Conservation (phyloP, 1,140 invertebrate genomes). For the Oncopeltus fasciatus region DNA sequence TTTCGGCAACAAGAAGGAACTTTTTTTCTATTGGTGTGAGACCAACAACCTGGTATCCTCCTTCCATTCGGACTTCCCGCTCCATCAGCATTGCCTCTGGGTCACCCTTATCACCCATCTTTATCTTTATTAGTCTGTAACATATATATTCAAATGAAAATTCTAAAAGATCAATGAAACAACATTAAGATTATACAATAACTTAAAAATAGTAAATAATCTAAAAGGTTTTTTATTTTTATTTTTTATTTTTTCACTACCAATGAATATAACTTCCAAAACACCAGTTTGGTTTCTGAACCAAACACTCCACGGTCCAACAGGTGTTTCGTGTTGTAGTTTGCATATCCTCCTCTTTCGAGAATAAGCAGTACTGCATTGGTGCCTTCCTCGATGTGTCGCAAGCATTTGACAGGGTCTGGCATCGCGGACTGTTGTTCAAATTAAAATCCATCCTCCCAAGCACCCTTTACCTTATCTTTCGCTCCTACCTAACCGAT, state of each 20-base stretch:
- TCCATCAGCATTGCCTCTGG: neutral
- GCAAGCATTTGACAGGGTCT: constrained; percentile 32
- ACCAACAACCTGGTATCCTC: neutral
- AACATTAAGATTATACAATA: too few species aligned
- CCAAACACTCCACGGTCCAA: neutral
- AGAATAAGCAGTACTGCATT: constrained; percentile 25
- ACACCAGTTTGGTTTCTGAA: neutral
- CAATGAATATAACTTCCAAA: neutral
- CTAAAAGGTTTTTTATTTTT: too few species aligned
- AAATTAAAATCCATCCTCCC: constrained; percentile 24
- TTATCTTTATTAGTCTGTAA: neutral
- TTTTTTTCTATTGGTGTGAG: constrained; percentile 68
- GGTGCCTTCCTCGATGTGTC: constrained; percentile 29
- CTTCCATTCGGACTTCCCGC: neutral
- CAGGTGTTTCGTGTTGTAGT: constrained; percentile 25
- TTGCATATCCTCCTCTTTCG: constrained; percentile 26
- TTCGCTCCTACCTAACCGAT: neutral
- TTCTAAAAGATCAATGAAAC: too few species aligned
- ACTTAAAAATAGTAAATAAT: too few species aligned
- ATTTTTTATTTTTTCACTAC: too few species aligned
- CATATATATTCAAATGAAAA: neutral
- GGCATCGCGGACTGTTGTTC: constrained; percentile 27
- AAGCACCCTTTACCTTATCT: neutral
- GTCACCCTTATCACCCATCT: neutral
- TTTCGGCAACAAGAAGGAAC: constrained; percentile 69